phyloP scores from a whole-genome alignment of 2,888 invertebrate genomes.

The Malthinus flaveolus region DNA sequence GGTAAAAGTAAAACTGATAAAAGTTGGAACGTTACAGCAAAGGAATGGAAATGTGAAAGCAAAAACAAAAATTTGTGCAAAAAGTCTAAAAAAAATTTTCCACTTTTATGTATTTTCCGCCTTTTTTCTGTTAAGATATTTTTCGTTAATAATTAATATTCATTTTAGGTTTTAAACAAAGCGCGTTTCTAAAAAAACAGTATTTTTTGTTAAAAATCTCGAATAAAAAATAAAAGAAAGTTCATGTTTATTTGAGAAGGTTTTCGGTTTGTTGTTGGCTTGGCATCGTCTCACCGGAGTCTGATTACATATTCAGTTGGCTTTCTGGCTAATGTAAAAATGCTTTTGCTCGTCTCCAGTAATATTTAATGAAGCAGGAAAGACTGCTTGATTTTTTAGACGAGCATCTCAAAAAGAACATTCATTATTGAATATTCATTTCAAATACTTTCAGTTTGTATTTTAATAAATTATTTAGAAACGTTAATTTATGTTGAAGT shows the following conservation, averaged over 20 bases:
- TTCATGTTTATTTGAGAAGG: constrained; percentile 30
- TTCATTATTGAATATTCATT: constrained; percentile 36
- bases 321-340: constrained; percentile 38
- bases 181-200: no score
- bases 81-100: not conserved
- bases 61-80: not conserved
- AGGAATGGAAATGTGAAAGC: not conserved
- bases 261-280: constrained; percentile 29
- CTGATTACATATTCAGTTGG: constrained; percentile 36
- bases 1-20: constrained; percentile 1
- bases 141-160: no score
- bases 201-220: constrained; percentile 15
- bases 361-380: constrained; percentile 34
- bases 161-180: no score
- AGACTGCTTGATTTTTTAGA: constrained; percentile 30
- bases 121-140: no score
- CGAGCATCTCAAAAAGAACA: constrained; percentile 28
- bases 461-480: constrained; percentile 23
- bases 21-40: not conserved
- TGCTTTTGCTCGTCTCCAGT: constrained; percentile 36
- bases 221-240: constrained; percentile 3
- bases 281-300: constrained; percentile 28
- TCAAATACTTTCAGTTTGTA: constrained; percentile 25
- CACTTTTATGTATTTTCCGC: no score
- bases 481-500: constrained; percentile 1